Conservation (phyloP, 2,888 invertebrate species). For the Eupithecia centaureata region DNA sequence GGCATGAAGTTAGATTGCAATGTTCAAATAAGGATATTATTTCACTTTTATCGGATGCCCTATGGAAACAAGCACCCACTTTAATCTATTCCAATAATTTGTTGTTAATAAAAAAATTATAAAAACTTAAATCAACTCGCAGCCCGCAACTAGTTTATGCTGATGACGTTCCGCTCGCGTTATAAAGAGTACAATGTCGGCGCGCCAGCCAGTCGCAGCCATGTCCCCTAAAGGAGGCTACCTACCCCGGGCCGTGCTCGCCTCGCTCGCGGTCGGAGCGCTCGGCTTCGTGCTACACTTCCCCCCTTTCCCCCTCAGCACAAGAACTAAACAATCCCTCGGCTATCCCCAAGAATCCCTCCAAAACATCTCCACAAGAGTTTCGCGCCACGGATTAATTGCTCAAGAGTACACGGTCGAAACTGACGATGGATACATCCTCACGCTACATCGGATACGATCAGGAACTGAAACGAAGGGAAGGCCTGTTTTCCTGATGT, state of each 20-base stretch:
- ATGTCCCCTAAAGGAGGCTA: constrained; percentile 39
- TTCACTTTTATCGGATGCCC: too few relatives aligned
- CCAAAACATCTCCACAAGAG: constrained; percentile 42
- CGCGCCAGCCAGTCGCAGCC: constrained; percentile 23
- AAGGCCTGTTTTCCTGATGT: constrained; percentile 67
- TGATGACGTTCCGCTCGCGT: constrained; percentile 26
- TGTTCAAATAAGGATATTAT: too few relatives aligned
- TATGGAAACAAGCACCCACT: too few relatives aligned
- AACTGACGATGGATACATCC: constrained; percentile 67
- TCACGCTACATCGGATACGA: constrained; percentile 51
- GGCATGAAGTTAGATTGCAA: too few relatives aligned
- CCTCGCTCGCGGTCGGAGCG: constrained; percentile 37
- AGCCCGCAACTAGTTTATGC: background rate
- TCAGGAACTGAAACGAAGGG: constrained; percentile 34
- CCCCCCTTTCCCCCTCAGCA: constrained; percentile 36
- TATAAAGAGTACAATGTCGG: constrained; percentile 10
- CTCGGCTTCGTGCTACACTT: constrained; percentile 32
- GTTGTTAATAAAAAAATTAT: too few relatives aligned
- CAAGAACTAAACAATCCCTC: constrained; percentile 35
- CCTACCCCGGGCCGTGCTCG: constrained; percentile 32
- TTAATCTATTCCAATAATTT: too few relatives aligned
- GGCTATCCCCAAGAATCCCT: constrained; percentile 44
- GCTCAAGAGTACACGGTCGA: constrained; percentile 61
- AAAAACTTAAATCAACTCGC: background rate
- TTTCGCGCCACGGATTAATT: constrained; percentile 52